These are phyloP conservation scores for Mythimna impura DNA, from an alignment of 2,888 invertebrate genomes.

Conservation along the genomic window DNA sequence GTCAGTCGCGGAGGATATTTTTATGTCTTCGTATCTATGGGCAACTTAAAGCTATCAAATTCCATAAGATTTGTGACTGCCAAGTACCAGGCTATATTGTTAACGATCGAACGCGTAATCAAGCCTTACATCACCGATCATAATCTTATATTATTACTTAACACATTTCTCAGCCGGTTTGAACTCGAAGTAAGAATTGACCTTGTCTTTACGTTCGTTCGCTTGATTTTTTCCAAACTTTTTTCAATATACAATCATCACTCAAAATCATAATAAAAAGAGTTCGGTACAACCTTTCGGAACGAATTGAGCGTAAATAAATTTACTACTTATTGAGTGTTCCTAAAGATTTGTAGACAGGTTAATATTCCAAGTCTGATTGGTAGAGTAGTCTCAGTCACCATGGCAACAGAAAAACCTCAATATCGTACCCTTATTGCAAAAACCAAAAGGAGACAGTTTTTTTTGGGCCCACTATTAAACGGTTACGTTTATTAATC, in stretches of 20 bases:
- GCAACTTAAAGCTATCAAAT: not conserved
- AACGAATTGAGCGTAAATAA: slow-evolving; percentile 57
- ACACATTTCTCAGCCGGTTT: slow-evolving; percentile 28
- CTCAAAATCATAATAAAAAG: slow-evolving; percentile 50
- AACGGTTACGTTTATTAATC: no score
- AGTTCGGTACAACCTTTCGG: slow-evolving; percentile 51
- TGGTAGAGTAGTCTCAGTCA: not conserved
- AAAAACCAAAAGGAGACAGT: no score
- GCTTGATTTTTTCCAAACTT: slow-evolving; percentile 55
- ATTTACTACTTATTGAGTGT: slow-evolving; percentile 1
- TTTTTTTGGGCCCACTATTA: no score
- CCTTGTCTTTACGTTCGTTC: slow-evolving; percentile 67
- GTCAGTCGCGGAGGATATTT: no score
- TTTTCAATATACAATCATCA: slow-evolving; percentile 45
- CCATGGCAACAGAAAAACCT: not conserved
- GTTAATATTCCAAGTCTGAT: not conserved
- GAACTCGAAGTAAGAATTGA: slow-evolving; percentile 44
- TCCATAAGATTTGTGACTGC: not conserved
- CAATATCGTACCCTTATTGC: no score
- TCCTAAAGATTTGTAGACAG: no score
- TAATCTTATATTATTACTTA: slow-evolving; percentile 32
- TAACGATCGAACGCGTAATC: slow-evolving; percentile 3
- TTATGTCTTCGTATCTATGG: no score
- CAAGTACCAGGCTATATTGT: slow-evolving; percentile 16
- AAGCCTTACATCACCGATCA: slow-evolving; percentile 29